Evolutionary conservation across 2,888 invertebrate species (phyloP).

Genomic region (Nyleta sp.): DNA sequence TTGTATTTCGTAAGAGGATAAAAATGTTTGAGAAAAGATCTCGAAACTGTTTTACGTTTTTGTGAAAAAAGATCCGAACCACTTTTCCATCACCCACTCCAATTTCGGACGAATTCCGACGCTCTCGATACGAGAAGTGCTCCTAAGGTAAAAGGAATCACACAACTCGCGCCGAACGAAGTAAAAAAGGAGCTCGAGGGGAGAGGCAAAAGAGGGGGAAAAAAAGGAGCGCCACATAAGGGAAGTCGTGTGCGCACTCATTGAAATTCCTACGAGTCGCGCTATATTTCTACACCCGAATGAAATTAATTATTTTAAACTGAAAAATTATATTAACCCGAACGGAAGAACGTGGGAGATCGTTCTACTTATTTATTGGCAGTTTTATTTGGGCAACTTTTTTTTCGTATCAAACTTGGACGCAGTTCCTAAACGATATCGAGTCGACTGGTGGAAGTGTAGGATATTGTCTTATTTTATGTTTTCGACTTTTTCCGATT

Average conservation of each 20-base stretch:
- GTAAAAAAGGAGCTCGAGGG: conserved; percentile 29
- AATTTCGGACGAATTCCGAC: conserved; percentile 52
- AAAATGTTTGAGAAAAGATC: conserved; percentile 62
- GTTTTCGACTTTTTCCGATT: too few species aligned
- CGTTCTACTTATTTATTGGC: neutral
- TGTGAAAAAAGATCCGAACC: conserved; percentile 55
- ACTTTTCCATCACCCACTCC: conserved; percentile 54
- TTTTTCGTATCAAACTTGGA: too few species aligned
- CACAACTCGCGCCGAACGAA: conserved; percentile 43
- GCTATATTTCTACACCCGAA: conserved; percentile 33
- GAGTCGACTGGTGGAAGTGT: too few species aligned
- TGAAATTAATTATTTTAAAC: conserved; percentile 37
- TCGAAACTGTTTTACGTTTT: conserved; percentile 60
- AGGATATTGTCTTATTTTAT: too few species aligned
- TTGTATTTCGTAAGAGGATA: conserved; percentile 58
- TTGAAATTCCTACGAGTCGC: conserved; percentile 30
- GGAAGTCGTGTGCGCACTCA: conserved; percentile 28
- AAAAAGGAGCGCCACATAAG: conserved; percentile 1
- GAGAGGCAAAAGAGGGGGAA: neutral
- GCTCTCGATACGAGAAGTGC: conserved; percentile 64
- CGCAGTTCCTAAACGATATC: too few species aligned
- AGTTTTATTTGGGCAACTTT: neutral
- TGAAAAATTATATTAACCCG: neutral
- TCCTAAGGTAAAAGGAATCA: conserved; percentile 59
- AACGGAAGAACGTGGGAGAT: neutral